These are phyloP conservation scores for Dryocosmus kuriphilus DNA, from an alignment of 2,888 invertebrate species.

Conservation along the genomic window DNA sequence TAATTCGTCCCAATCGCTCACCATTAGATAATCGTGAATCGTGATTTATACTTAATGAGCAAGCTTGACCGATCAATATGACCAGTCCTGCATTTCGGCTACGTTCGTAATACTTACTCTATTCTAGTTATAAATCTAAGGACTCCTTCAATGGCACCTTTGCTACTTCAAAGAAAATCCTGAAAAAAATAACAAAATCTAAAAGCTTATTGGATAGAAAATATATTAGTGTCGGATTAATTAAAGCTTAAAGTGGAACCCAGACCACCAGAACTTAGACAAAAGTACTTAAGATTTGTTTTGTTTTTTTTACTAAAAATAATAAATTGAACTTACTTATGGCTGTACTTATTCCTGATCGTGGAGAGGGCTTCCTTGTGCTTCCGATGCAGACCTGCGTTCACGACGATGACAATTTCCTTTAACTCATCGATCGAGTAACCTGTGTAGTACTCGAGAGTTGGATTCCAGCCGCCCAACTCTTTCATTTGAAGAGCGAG, in stretches of 20 bases:
- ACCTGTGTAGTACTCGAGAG: constrained; percentile 89
- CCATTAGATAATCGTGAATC: background rate
- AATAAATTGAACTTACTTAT: constrained; percentile 81
- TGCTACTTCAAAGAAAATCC: constrained; percentile 95
- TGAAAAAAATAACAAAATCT: constrained; percentile 64
- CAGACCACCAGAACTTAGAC: background rate
- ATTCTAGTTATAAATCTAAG: constrained; percentile 68
- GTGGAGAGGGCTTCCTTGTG: constrained; percentile 90
- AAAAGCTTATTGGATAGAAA: no score
- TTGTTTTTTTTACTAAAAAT: background rate
- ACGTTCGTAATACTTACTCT: constrained; percentile 43
- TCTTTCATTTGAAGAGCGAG: constrained; percentile 93
- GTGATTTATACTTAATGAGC: constrained; percentile 26
- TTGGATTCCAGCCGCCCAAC: constrained; percentile 85
- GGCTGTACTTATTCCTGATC: constrained; percentile 95
- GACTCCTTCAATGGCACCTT: constrained; percentile 84
- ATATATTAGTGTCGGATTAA: no score
- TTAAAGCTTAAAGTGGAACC: background rate
- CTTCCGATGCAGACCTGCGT: constrained; percentile 87
- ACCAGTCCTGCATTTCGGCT: constrained; percentile 30
- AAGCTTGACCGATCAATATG: constrained; percentile 9
- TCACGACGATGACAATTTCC: constrained; percentile 85
- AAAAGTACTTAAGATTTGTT: background rate
- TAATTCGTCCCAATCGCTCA: constrained; percentile 29
- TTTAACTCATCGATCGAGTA: constrained; percentile 88